These are phyloP conservation scores for Ploceus nigricollis DNA, from an alignment of 2,113 vertebrate species.

Conservation along the genomic window DNA sequence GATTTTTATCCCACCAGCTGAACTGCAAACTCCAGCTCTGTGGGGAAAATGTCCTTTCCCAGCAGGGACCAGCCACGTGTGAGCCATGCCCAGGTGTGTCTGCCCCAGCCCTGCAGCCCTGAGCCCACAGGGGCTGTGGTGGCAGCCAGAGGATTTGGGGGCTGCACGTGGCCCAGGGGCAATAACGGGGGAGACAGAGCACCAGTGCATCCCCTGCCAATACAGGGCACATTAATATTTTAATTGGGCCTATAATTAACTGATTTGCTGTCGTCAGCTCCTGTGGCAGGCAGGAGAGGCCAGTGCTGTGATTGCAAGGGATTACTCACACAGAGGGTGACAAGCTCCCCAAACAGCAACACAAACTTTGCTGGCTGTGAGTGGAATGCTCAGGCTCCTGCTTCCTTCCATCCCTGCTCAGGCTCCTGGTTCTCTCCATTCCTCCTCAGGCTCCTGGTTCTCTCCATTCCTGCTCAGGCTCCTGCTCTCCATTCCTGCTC, in stretches of 20 bases:
- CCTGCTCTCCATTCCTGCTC: background rate
- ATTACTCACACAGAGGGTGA: background rate
- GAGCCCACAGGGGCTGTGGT: rapidly evolving
- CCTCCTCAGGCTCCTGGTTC: background rate
- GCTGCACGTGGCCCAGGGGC: background rate
- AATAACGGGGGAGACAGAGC: rapidly evolving
- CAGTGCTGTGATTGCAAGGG: background rate
- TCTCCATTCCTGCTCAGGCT: background rate
- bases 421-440: rapidly evolving
- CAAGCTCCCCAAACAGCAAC: background rate
- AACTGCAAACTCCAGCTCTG: background rate
- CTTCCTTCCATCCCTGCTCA: background rate
- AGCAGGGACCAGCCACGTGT: rapidly evolving
- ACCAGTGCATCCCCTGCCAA: background rate
- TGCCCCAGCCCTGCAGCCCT: background rate
- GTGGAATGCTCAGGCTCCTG: background rate
- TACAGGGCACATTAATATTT: background rate
- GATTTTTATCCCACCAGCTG: background rate
- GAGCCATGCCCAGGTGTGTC: rapidly evolving
- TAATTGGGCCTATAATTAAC: background rate
- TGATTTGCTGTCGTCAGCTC: background rate
- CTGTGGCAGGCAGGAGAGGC: background rate
- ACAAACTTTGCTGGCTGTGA: background rate
- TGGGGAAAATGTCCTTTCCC: background rate
- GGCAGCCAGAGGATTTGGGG: rapidly evolving